Conservation (phyloP, 2,888 invertebrate genomes). For the Augochlorella aurata region DNA sequence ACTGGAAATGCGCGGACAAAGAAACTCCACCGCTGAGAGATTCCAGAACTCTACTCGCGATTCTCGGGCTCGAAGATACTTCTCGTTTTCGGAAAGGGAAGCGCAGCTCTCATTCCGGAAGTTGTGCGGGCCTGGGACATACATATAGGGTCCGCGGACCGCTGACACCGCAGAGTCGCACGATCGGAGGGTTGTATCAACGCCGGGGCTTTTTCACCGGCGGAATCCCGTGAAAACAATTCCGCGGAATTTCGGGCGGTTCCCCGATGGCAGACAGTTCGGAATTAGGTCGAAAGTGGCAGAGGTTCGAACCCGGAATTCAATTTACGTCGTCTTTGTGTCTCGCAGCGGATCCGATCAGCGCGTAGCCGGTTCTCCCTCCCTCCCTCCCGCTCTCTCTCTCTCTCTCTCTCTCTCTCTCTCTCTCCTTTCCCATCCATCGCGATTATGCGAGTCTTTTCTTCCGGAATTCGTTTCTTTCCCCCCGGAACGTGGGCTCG, state of each 20-base stretch:
- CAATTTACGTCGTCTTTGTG: conserved; percentile 75
- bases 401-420: conserved; percentile 52
- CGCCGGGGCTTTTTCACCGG: neutral
- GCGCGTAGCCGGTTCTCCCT: conserved; percentile 45
- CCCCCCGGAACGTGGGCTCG: neutral
- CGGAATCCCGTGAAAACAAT: neutral
- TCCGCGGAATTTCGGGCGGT: conserved; percentile 5
- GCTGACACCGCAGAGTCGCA: neutral
- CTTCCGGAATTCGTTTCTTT: neutral
- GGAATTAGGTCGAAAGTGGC: conserved; percentile 75
- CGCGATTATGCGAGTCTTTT: conserved; percentile 9
- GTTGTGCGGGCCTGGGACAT: no score
- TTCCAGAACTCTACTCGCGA: no score
- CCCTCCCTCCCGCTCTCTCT: conserved; percentile 55
- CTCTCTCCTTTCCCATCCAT: neutral
- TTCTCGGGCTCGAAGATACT: no score
- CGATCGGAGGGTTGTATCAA: neutral
- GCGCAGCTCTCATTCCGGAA: no score
- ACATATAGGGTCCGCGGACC: no score
- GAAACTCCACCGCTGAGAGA: no score
- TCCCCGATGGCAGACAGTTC: conserved; percentile 20
- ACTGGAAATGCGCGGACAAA: no score
- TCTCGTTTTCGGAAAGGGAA: no score
- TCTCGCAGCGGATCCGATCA: conserved; percentile 69
- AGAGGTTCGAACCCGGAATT: conserved; percentile 74